Conservation (phyloP, 2,113 vertebrate species). For the Murina feae region DNA sequence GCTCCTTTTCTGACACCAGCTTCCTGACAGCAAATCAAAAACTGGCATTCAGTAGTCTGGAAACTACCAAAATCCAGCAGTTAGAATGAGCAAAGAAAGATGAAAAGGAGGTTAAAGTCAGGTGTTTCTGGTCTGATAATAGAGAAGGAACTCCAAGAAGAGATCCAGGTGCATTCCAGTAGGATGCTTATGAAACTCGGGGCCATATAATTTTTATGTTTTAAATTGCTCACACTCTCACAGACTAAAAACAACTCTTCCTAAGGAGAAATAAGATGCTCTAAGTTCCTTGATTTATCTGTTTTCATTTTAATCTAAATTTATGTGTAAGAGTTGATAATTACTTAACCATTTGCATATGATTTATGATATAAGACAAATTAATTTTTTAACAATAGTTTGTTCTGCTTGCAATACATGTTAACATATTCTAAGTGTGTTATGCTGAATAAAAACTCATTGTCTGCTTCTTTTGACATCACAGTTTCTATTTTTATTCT, state of each 20-base stretch:
- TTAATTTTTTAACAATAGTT: background rate
- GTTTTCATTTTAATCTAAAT: slow-evolving; percentile 15
- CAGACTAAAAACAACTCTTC: background rate
- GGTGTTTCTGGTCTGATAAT: background rate
- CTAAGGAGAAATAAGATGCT: background rate
- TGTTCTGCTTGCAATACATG: background rate
- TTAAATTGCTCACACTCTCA: background rate
- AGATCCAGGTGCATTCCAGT: background rate
- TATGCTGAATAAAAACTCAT: background rate
- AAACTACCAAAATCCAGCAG: background rate
- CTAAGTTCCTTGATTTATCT: background rate
- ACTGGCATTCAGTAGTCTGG: background rate
- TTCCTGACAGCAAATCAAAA: slow-evolving; percentile 28
- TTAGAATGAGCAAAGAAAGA: background rate
- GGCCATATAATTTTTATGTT: background rate
- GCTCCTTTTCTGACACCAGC: background rate
- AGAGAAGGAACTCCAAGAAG: background rate
- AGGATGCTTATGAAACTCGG: background rate
- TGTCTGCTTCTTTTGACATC: background rate
- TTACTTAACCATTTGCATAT: background rate
- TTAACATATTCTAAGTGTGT: background rate
- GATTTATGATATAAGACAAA: background rate
- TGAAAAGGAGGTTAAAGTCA: background rate
- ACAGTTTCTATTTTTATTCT: background rate
- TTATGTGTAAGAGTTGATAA: background rate